Conservation (phyloP, 2,888 invertebrate species). For the Aspidapion aeneum region DNA sequence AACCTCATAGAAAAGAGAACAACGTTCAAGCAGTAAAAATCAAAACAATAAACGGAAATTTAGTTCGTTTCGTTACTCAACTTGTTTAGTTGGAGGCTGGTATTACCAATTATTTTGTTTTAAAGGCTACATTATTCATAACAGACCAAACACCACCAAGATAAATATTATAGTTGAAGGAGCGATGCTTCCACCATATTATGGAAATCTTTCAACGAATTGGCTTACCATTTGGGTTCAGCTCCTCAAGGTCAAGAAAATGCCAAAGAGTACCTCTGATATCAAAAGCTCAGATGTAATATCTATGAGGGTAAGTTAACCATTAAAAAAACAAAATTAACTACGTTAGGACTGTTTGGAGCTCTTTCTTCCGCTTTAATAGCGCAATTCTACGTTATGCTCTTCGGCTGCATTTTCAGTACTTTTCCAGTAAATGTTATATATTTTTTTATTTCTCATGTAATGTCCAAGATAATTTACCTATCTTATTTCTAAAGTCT, state of each 20-base stretch:
- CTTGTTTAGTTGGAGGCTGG: too few species aligned
- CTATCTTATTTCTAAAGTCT: too few species aligned
- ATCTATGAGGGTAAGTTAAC: conserved; percentile 39
- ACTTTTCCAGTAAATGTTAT: too few species aligned
- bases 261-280: conserved; percentile 28
- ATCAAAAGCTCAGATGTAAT: conserved; percentile 42
- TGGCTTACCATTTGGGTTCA: conserved; percentile 53
- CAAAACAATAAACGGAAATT: too few species aligned
- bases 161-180: conserved; percentile 57
- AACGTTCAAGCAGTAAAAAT: too few species aligned
- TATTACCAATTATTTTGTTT: conserved; percentile 9
- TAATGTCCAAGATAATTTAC: too few species aligned
- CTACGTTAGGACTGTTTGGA: not conserved
- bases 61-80: too few species aligned
- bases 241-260: conserved; percentile 38
- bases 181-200: conserved; percentile 55
- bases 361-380: not conserved
- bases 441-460: too few species aligned
- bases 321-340: conserved; percentile 6
- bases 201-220: conserved; percentile 50
- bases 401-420: too few species aligned
- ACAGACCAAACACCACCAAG: conserved; percentile 42
- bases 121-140: conserved; percentile 33
- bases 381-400: too few species aligned
- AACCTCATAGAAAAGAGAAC: too few species aligned